A percentile compares a stretch with the other conserved stretches of the same genome.
Evolutionary conservation across 2,888 invertebrate species (phyloP).

Genomic region (Tyria jacobaeae): DNA sequence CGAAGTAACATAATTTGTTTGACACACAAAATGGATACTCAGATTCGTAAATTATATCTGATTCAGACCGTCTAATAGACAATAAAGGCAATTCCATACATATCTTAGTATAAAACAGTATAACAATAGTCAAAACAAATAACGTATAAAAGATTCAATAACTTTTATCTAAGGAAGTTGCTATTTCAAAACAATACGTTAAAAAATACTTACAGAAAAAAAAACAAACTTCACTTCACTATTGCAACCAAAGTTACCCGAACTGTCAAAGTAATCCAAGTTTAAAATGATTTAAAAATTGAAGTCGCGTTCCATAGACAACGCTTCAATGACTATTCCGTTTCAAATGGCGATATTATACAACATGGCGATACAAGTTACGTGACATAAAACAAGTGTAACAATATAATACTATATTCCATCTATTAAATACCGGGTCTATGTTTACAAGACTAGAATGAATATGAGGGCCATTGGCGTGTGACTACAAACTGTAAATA

Average conservation of each 20-base stretch:
- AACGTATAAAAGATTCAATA: background rate
- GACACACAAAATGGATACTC: background rate
- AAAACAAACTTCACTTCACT: conserved; percentile 3
- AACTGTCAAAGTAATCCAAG: conserved; percentile 1
- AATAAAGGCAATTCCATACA: conserved; percentile 3
- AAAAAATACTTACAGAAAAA: background rate
- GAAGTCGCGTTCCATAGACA: background rate
- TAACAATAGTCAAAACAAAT: background rate
- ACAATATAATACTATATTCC: background rate
- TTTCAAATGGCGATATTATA: background rate
- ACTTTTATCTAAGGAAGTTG: background rate
- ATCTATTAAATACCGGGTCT: conserved; percentile 1
- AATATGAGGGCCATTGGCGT: conserved; percentile 36
- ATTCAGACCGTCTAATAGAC: background rate
- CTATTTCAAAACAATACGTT: background rate
- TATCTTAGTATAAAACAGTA: background rate
- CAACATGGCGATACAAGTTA: no score
- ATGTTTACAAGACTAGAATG: background rate
- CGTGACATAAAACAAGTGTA: conserved; percentile 2
- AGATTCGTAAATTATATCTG: background rate
- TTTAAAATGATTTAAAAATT: background rate
- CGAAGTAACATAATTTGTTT: no score
- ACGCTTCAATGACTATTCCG: background rate
- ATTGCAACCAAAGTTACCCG: background rate
- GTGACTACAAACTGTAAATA: conserved; percentile 11